Evolutionary conservation across 2,888 invertebrate genomes (phyloP).

Genomic region (Lordiphosa fenestrarum): DNA sequence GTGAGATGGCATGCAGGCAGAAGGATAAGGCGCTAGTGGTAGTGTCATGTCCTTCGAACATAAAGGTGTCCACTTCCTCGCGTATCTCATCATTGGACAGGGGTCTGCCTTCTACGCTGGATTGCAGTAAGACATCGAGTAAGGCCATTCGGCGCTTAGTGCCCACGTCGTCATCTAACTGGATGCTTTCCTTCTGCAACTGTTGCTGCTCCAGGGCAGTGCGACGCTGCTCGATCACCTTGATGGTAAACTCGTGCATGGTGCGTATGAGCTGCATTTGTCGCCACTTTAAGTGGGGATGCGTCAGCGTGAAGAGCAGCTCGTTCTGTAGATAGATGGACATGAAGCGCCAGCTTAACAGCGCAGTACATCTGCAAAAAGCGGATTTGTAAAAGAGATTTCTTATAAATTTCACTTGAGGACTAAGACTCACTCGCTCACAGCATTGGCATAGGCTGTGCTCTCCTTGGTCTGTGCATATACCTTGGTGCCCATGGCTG

Average conservation of each 20-base stretch:
- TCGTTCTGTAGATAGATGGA: constrained; percentile 56
- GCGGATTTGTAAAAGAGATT: neutral
- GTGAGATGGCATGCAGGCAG: constrained; percentile 62
- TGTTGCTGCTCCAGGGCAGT: constrained; percentile 37
- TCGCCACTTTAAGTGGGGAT: constrained; percentile 47
- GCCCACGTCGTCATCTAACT: constrained; percentile 74
- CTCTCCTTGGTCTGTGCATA: constrained; percentile 83
- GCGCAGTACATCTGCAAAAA: constrained; percentile 52
- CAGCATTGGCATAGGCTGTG: constrained; percentile 86
- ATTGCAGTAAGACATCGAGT: constrained; percentile 84
- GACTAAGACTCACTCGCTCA: constrained; percentile 82
- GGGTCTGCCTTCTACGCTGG: constrained; percentile 82
- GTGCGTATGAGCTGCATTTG: constrained; percentile 57
- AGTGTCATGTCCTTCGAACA: constrained; percentile 83
- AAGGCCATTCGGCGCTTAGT: constrained; percentile 84
- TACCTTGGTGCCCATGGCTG: constrained; percentile 76
- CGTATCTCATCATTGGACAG: constrained; percentile 83
- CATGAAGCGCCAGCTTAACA: constrained; percentile 68
- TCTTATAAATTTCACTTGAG: no score
- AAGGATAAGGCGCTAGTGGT: constrained; percentile 74
- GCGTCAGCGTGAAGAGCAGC: constrained; percentile 56
- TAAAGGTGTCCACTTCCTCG: constrained; percentile 87
- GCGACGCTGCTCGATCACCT: constrained; percentile 72
- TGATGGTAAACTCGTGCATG: constrained; percentile 76
- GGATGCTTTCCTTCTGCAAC: constrained; percentile 20